These are phyloP conservation scores for Brotula barbata DNA, from an alignment of 2,797 vertebrate genomes.

Conservation along the genomic window DNA sequence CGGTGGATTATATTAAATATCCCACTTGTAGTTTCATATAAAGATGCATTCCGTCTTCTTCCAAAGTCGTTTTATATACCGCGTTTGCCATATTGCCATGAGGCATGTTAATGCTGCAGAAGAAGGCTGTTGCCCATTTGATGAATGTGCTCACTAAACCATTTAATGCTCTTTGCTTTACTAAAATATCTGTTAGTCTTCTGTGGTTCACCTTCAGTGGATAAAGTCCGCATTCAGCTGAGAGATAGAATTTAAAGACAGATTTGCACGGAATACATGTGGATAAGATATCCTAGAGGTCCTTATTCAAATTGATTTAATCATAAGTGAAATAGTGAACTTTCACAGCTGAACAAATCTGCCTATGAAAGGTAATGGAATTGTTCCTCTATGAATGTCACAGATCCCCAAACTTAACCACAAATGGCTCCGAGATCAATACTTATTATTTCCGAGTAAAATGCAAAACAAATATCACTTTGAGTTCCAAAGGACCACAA, in stretches of 20 bases:
- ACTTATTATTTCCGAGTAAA: constrained; percentile 39
- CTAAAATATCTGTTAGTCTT: constrained; percentile 39
- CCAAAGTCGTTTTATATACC: constrained; percentile 4
- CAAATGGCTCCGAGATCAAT: constrained; percentile 25
- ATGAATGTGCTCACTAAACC: constrained; percentile 48
- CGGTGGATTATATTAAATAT: no score
- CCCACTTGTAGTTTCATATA: no score
- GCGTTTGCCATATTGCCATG: constrained; percentile 25
- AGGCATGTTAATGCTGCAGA: constrained; percentile 7
- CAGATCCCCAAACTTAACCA: constrained; percentile 9
- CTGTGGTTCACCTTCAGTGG: constrained; percentile 15
- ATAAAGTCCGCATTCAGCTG: constrained; percentile 13
- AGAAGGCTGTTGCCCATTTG: constrained; percentile 35
- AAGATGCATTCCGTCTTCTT: not conserved
- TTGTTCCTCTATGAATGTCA: constrained; percentile 5
- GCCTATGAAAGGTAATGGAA: constrained; percentile 43
- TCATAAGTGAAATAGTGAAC: constrained; percentile 19
- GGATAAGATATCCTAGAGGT: constrained; percentile 20
- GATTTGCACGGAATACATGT: constrained; percentile 13
- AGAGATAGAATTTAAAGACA: constrained; percentile 35
- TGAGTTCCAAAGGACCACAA: constrained; percentile 35
- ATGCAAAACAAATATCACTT: constrained; percentile 35
- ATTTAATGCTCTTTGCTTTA: constrained; percentile 40
- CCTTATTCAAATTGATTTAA: constrained; percentile 23
- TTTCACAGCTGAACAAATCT: constrained; percentile 35